phyloP scores from a whole-genome alignment of 2,113 vertebrate genomes.

The Tetrao urogallus region DNA sequence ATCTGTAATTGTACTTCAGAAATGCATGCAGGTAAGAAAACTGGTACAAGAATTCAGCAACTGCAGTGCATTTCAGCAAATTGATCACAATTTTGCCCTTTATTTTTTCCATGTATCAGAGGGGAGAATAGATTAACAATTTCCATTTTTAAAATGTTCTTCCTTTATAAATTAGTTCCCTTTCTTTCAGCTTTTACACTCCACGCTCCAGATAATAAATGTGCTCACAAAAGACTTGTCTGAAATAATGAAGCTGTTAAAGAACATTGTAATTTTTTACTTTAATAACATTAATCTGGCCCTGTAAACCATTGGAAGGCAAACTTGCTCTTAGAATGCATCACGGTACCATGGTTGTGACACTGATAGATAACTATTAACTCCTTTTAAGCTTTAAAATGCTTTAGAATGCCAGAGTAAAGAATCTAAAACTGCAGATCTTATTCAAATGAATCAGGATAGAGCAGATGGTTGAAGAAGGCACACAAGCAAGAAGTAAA shows the following conservation, averaged over 20 bases:
- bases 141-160: slow-evolving; percentile 52
- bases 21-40: slow-evolving; percentile 32
- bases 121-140: slow-evolving; percentile 45
- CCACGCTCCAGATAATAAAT: slow-evolving; percentile 59
- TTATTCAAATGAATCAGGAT: slow-evolving; percentile 89
- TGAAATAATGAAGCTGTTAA: slow-evolving; percentile 75
- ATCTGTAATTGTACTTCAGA: slow-evolving; percentile 19
- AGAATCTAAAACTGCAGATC: slow-evolving; percentile 83
- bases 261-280: slow-evolving; percentile 67
- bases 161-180: slow-evolving; percentile 58
- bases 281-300: slow-evolving; percentile 77
- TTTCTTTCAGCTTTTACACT: slow-evolving; percentile 54
- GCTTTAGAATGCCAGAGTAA: slow-evolving; percentile 70
- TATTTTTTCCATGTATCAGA: background rate
- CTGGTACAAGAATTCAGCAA: background rate
- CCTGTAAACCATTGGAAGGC: slow-evolving; percentile 68
- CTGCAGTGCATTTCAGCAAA: background rate
- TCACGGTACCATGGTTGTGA: slow-evolving; percentile 61
- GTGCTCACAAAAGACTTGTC: slow-evolving; percentile 65
- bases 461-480: slow-evolving; percentile 88
- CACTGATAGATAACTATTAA: slow-evolving; percentile 77
- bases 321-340: slow-evolving; percentile 64
- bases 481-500: slow-evolving; percentile 88
- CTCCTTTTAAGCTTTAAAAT: slow-evolving; percentile 77
- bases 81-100: background rate